Base-by-base conservation (phyloP, 1,140 invertebrate species). In the Procambarus virginalis region DNA sequence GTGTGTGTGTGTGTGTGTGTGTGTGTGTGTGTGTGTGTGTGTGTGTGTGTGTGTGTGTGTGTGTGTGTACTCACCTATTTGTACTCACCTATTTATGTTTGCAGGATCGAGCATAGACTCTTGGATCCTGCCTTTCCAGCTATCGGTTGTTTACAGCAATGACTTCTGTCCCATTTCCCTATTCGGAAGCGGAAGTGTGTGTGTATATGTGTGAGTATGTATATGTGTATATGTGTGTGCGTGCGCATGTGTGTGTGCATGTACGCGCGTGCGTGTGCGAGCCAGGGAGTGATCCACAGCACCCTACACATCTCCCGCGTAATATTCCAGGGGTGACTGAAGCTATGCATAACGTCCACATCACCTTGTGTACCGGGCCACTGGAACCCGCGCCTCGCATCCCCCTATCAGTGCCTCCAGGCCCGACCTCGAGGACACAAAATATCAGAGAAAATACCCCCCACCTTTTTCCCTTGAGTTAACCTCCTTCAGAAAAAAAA, bases 271-370 rank as follows among this genome's bases (percentile, higher is more conserved):
- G 8, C 55, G 8, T 6, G 14, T 2, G 14, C 46, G 14, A n/a
- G 14, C 34, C 22, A 34, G 2, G 12, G 2, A 34, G 3, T 76
- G 2, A 34, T 3, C 46, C 5, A 12, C 46, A n/a, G 8, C 55
- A 8, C 2, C 55, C 55, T 2, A 8, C 55, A 8, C 55, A 8
- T 14, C 55, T 14, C 55, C 8, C 55, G 14, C 55, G 14, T 14
- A 58, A 8, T 58, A 58, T 8, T 14, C 55, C 14, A 58, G 14
- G 8, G 34, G 34, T 73, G 68, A 34, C 68, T 2, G 6, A 68
- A 20, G 68, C n/a, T 73, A 73, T 73, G 68, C 68, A 73, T 73
- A 73, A 34, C 8, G 68, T 73, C 68, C 45, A 73, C 68, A 73
- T 5, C 6, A 22, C n/a, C 68, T 3, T 73, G 68, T 73, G 68